Evolutionary conservation across 2,888 invertebrate genomes (phyloP).

Genomic region (Empis livida): DNA sequence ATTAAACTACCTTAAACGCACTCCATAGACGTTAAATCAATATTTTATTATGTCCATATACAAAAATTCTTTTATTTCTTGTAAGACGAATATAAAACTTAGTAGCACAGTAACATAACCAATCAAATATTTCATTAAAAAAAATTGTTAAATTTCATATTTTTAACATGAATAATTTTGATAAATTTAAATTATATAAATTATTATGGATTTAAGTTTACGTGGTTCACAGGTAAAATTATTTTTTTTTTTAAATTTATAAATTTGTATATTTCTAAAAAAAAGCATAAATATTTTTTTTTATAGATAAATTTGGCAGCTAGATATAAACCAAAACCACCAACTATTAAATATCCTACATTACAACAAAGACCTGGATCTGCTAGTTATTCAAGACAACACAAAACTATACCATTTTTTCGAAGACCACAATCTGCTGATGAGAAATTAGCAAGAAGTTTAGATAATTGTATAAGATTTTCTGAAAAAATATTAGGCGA

Average conservation of each 20-base stretch:
- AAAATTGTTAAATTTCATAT: no score
- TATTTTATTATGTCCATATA: no score
- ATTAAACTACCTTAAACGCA: no score
- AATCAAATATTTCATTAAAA: no score
- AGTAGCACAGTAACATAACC: no score
- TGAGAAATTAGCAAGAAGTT: constrained; percentile 24
- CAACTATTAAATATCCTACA: constrained; percentile 24
- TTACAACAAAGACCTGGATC: constrained; percentile 27
- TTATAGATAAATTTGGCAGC: constrained; percentile 34
- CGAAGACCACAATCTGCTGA: constrained; percentile 33
- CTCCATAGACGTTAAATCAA: no score
- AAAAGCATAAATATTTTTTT: no score
- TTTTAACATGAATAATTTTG: no score
- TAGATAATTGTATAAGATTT: constrained; percentile 10
- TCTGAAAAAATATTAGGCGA: constrained; percentile 8
- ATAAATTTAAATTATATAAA: not conserved
- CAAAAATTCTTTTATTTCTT: no score
- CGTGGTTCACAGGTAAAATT: constrained; percentile 34
- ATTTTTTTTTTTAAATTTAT: constrained; percentile 7
- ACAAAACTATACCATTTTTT: constrained; percentile 9
- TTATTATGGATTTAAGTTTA: constrained; percentile 36
- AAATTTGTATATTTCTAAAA: not conserved
- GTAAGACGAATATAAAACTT: no score
- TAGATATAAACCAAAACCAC: constrained; percentile 29
- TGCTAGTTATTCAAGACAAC: constrained; percentile 27